Percentiles rank a stretch among this genome's conserved stretches.
These are phyloP conservation scores for Drosophila limbata DNA, from an alignment of 2,888 invertebrate genomes.

Conservation along the genomic window DNA sequence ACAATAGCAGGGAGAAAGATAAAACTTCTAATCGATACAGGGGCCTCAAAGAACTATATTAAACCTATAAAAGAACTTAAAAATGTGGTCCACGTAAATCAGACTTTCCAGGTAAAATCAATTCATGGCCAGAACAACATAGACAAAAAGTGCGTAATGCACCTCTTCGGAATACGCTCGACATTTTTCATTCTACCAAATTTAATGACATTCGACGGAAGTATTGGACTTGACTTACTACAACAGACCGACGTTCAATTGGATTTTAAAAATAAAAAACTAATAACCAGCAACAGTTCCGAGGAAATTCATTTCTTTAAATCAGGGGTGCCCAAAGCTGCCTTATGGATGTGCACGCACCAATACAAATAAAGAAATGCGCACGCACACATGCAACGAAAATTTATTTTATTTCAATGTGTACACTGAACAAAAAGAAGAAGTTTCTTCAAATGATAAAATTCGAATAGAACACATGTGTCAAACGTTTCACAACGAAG, in stretches of 20 bases:
- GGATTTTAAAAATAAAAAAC: conserved; percentile 5
- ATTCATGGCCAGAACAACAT: no score
- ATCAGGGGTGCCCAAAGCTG: no score
- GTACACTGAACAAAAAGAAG: no score
- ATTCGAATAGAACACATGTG: no score
- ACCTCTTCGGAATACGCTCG: not conserved
- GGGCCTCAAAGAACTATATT: conserved; percentile 4
- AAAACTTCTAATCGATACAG: conserved; percentile 11
- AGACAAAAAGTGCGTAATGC: not conserved
- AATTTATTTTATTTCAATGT: no score
- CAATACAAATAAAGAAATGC: no score
- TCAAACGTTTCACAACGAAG: no score
- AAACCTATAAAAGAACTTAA: conserved; percentile 4
- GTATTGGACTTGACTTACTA: conserved; percentile 20
- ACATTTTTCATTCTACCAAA: conserved; percentile 13
- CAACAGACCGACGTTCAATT: conserved; percentile 9
- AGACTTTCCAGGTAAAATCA: not conserved
- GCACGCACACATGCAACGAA: no score
- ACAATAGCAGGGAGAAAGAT: not conserved
- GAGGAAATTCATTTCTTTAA: not conserved
- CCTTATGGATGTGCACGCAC: no score
- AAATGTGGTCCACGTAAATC: not conserved
- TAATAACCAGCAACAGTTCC: not conserved
- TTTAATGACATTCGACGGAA: conserved; percentile 14
- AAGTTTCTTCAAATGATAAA: no score